Evolutionary conservation across 2,888 invertebrate species (phyloP).

Genomic region (Antitype chi): DNA sequence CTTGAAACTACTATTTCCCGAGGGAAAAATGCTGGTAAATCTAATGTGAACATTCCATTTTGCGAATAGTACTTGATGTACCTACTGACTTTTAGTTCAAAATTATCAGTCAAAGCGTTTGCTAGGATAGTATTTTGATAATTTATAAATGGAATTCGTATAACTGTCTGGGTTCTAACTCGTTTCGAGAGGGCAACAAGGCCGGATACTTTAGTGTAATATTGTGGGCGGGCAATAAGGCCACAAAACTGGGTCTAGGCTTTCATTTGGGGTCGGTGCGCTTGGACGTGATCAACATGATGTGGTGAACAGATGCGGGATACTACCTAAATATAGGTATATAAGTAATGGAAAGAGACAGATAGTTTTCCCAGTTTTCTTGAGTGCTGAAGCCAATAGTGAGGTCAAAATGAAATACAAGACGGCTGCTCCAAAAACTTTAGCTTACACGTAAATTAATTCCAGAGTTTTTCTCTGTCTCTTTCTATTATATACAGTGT

Average conservation of each 20-base stretch:
- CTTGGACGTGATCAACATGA: neutral
- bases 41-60: conserved; percentile 5
- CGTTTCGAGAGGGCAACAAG: conserved; percentile 4
- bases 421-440: too few species aligned
- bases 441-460: too few species aligned
- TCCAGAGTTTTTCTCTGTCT: too few species aligned
- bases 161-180: conserved; percentile 4
- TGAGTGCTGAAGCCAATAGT: too few species aligned
- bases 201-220: neutral
- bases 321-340: too few species aligned
- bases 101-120: neutral
- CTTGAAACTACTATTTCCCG: conserved; percentile 30
- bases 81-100: neutral
- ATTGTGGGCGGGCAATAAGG: neutral
- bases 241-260: neutral
- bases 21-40: neutral
- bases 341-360: too few species aligned
- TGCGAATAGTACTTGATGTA: neutral
- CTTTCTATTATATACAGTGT: too few species aligned
- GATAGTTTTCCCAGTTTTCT: too few species aligned
- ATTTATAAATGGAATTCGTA: neutral
- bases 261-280: neutral
- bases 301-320: neutral
- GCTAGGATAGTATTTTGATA: neutral
- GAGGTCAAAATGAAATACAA: too few species aligned